A percentile compares a stretch with the other conserved stretches of the same genome.
phyloP scores from a whole-genome alignment of 2,113 vertebrate species.

The Otus sunia region DNA sequence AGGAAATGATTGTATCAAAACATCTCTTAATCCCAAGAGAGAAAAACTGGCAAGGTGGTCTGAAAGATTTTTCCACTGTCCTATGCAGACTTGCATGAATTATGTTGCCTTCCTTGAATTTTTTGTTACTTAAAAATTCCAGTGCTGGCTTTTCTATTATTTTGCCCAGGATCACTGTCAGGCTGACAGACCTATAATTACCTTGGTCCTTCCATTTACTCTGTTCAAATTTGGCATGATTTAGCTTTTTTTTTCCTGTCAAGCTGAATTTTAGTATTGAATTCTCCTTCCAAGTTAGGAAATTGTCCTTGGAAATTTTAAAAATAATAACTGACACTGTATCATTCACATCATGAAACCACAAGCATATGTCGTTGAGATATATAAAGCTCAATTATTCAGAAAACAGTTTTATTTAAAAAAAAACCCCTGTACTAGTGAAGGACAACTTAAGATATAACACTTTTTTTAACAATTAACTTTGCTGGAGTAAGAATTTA shows the following conservation, averaged over 20 bases:
- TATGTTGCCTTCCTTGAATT: not conserved
- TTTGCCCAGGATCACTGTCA: not conserved
- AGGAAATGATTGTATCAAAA: not conserved
- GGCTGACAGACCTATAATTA: slow-evolving; percentile 32
- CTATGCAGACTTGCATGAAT: not conserved
- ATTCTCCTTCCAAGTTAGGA: slow-evolving; percentile 18
- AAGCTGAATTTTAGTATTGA: slow-evolving; percentile 17
- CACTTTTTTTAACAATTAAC: not conserved
- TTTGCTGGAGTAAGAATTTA: not conserved
- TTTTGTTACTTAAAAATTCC: slow-evolving; percentile 3
- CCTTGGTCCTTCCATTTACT: not conserved
- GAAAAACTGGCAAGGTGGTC: not conserved
- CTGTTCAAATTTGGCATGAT: slow-evolving; percentile 3
- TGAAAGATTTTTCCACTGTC: slow-evolving; percentile 10
- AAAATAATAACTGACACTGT: not conserved
- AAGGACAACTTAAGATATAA: not conserved
- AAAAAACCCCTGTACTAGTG: not conserved
- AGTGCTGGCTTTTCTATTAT: slow-evolving; percentile 1
- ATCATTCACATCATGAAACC: not conserved
- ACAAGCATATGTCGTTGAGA: not conserved
- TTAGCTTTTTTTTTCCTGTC: not conserved
- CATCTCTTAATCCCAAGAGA: not conserved
- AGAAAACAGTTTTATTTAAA: no score
- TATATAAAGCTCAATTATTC: no score
- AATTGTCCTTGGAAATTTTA: slow-evolving; percentile 27